Percentiles rank a stretch among this genome's conserved stretches.
Conservation (phyloP, 1,140 invertebrate species). For the Myzus persicae region DNA sequence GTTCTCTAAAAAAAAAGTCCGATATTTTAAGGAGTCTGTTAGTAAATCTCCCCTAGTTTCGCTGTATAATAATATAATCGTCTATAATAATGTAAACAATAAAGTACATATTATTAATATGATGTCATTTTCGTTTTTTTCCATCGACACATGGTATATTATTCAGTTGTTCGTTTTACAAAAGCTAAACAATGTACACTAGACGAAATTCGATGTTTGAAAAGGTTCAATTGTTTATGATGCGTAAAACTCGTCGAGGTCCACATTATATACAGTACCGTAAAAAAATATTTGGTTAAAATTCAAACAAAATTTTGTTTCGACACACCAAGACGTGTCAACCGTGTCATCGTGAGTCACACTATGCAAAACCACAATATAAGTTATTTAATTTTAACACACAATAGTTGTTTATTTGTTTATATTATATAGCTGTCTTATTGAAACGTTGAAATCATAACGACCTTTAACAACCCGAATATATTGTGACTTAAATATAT, state of each 20-base stretch:
- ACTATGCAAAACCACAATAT: neutral
- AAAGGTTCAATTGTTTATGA: neutral
- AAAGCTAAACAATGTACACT: neutral
- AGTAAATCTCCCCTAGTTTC: neutral
- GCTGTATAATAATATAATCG: neutral
- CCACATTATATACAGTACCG: neutral
- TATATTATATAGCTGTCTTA: too few species aligned
- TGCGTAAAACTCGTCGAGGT: neutral
- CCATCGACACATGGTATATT: neutral
- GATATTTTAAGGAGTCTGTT: neutral
- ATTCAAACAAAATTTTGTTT: constrained; percentile 14
- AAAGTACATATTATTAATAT: neutral
- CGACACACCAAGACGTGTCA: neutral
- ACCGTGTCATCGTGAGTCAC: neutral
- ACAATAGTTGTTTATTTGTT: neutral
- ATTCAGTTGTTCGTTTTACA: neutral
- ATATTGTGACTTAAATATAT: too few species aligned
- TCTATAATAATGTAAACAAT: neutral
- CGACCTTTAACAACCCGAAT: too few species aligned
- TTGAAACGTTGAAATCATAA: neutral
- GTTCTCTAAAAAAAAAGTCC: too few species aligned
- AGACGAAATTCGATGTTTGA: neutral
- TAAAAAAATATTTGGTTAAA: neutral
- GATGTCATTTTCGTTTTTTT: neutral
- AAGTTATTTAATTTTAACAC: neutral